Evolutionary conservation across 2,888 invertebrate species (phyloP).

Genomic region (Prosopocoilus inquinatus): DNA sequence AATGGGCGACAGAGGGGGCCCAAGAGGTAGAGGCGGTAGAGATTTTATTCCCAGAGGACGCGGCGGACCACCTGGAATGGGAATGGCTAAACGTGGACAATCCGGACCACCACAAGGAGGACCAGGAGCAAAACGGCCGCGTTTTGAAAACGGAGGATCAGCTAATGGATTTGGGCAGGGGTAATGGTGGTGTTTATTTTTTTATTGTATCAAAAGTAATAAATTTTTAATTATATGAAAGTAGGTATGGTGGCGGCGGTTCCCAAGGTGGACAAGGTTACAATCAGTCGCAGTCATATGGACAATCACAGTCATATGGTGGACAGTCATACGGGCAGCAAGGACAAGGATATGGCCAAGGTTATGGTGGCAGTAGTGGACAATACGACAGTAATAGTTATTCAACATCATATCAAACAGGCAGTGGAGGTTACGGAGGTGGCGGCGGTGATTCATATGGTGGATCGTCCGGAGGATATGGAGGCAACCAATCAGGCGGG

Average conservation of each 20-base stretch:
- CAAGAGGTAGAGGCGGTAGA: constrained; percentile 18
- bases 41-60: constrained; percentile 19
- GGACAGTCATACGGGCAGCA: constrained; percentile 16
- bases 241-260: not conserved
- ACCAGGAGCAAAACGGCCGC: constrained; percentile 16
- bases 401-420: constrained; percentile 14
- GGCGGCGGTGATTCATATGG: constrained; percentile 15
- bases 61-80: constrained; percentile 14
- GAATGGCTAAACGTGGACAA: constrained; percentile 16
- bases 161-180: constrained; percentile 20
- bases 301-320: constrained; percentile 17
- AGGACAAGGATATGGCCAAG: constrained; percentile 12
- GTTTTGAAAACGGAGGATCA: constrained; percentile 18
- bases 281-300: constrained; percentile 16
- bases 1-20: constrained; percentile 19
- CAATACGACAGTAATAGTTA: constrained; percentile 16
- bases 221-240: too few relatives aligned
- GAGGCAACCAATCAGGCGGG: constrained; percentile 11
- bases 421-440: constrained; percentile 12
- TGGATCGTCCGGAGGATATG: constrained; percentile 14
- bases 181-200: not conserved
- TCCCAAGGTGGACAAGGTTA: constrained; percentile 15
- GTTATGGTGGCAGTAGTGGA: constrained; percentile 10
- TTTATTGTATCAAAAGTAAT: too few relatives aligned
- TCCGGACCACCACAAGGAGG: constrained; percentile 19